These are phyloP conservation scores for Falco berigora DNA, from an alignment of 2,797 vertebrate genomes.

Conservation along the genomic window DNA sequence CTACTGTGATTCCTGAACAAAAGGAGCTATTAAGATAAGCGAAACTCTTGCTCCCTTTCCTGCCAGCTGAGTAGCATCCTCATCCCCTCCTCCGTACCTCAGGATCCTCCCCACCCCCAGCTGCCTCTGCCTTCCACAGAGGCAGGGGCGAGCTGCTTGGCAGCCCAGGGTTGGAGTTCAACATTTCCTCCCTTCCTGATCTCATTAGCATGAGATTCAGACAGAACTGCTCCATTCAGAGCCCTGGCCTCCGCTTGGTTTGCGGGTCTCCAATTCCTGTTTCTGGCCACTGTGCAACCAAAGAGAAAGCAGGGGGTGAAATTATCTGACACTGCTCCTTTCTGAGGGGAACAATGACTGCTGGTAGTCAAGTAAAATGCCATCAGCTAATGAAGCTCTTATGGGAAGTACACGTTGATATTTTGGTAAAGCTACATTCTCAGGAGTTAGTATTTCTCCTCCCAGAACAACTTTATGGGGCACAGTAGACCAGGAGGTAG, in stretches of 20 bases:
- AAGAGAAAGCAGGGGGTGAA: slow-evolving; percentile 39
- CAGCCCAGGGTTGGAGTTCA: slow-evolving; percentile 45
- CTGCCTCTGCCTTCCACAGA: not conserved
- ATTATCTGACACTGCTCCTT: slow-evolving; percentile 20
- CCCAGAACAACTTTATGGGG: not conserved
- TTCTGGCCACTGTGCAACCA: slow-evolving; percentile 23
- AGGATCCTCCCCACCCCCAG: not conserved
- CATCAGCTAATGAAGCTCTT: not conserved
- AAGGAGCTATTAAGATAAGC: slow-evolving; percentile 49
- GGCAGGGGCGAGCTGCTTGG: not conserved
- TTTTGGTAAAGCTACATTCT: not conserved
- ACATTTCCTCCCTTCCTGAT: slow-evolving; percentile 49
- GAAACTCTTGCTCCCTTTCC: slow-evolving; percentile 10
- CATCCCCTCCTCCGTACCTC: not conserved
- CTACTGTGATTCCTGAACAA: slow-evolving; percentile 50
- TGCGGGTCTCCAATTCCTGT: slow-evolving; percentile 57
- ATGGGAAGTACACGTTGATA: not conserved
- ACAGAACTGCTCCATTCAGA: slow-evolving; percentile 51
- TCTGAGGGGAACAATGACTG: slow-evolving; percentile 18
- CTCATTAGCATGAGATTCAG: slow-evolving; percentile 65
- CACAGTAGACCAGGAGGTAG: not conserved
- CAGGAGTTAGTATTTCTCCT: not conserved
- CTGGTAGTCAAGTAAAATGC: slow-evolving; percentile 1
- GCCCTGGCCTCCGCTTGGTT: slow-evolving; percentile 32
- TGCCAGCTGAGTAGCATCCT: slow-evolving; percentile 57